Evolutionary conservation across 1,140 invertebrate species (phyloP).

Genomic region (Trachymyrmex cornetzi): DNA sequence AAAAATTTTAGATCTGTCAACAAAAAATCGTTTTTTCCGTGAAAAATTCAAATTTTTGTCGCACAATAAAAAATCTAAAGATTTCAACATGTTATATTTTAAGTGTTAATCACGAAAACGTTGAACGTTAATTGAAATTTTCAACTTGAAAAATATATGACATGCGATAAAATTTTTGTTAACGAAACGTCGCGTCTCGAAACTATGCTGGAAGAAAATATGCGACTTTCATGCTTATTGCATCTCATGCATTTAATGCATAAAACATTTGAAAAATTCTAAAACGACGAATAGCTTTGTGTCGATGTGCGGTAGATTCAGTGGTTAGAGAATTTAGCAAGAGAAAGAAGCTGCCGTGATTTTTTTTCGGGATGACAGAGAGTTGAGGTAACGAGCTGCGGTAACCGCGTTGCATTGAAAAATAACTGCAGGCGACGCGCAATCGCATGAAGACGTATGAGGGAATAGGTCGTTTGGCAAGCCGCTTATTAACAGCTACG

Average conservation of each 20-base stretch:
- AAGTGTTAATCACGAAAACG: neutral
- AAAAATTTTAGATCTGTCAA: too few relatives aligned
- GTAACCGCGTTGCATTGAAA: slow-evolving; percentile 70
- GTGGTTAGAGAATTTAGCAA: slow-evolving; percentile 35
- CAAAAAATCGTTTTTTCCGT: too few relatives aligned
- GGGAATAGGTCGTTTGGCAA: slow-evolving; percentile 68
- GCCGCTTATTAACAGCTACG: slow-evolving; percentile 71
- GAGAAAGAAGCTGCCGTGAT: slow-evolving; percentile 45
- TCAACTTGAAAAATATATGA: neutral
- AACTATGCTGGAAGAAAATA: slow-evolving; percentile 1
- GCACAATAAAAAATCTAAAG: neutral
- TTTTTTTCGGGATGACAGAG: slow-evolving; percentile 61
- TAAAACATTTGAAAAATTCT: slow-evolving; percentile 1
- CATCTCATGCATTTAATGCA: slow-evolving; percentile 23
- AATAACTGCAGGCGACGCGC: slow-evolving; percentile 34
- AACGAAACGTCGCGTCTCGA: neutral
- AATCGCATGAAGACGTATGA: slow-evolving; percentile 72
- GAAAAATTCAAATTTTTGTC: neutral
- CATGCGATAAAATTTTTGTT: slow-evolving; percentile 6
- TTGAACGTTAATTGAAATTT: neutral
- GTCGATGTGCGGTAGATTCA: slow-evolving; percentile 15
- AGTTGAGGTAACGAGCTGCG: slow-evolving; percentile 70
- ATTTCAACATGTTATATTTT: neutral
- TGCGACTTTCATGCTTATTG: slow-evolving; percentile 37
- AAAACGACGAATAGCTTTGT: slow-evolving; percentile 23